A percentile compares a stretch with the other conserved stretches of the same genome.
phyloP scores from a whole-genome alignment of 2,113 vertebrate species.

The Spilogale gracilis region DNA sequence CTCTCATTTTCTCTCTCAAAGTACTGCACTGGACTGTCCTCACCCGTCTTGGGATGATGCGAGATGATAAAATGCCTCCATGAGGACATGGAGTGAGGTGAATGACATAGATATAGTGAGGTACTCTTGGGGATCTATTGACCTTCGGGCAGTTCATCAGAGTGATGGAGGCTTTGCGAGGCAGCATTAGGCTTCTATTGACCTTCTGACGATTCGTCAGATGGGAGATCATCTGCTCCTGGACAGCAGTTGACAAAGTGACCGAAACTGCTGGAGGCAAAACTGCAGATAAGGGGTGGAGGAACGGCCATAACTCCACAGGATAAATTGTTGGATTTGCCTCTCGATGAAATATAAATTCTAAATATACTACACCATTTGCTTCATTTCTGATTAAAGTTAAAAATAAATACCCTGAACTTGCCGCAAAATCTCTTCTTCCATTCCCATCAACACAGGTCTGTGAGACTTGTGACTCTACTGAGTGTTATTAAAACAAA shows the following conservation, averaged over 20 bases:
- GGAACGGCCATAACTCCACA: background rate
- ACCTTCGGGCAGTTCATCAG: background rate
- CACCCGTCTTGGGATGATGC: background rate
- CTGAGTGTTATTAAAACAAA: background rate
- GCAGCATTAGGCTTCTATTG: background rate
- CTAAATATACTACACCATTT: background rate
- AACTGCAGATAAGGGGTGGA: background rate
- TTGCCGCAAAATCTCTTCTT: background rate
- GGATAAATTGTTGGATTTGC: conserved; percentile 21
- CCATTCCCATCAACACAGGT: background rate
- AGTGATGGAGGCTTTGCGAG: background rate
- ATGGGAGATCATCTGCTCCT: background rate
- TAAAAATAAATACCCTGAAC: background rate
- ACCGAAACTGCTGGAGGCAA: background rate
- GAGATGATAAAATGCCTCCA: background rate
- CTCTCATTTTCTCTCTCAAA: background rate
- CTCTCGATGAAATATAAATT: background rate
- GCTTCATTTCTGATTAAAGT: background rate
- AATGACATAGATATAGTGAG: background rate
- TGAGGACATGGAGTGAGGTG: background rate
- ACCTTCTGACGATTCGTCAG: background rate
- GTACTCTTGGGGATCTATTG: background rate
- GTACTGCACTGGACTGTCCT: background rate
- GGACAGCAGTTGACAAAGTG: background rate
- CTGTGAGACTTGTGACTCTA: background rate